Evolutionary conservation across 64 coral and sea anemone genomes (phyloP).

Genomic region (Dendrophyllia cribrosa): DNA sequence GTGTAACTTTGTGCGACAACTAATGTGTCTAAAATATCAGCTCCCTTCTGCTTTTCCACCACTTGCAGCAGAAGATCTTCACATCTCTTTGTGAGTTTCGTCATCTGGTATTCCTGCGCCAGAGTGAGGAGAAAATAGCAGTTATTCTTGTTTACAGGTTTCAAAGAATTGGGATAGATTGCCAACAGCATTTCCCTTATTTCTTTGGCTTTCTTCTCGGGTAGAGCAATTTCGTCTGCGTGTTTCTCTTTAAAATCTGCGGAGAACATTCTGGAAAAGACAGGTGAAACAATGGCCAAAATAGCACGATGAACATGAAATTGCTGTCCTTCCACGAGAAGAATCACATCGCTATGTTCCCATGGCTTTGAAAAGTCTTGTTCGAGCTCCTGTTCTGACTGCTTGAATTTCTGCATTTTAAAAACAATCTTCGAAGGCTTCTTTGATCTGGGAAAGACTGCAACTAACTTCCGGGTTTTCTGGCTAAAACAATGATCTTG

Average conservation of each 20-base stretch:
- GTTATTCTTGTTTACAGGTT: not conserved
- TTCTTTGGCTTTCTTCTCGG: not conserved
- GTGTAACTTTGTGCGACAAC: not conserved
- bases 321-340: slow-evolving; percentile 1
- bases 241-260: slow-evolving; percentile 27
- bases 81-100: slow-evolving; percentile 1
- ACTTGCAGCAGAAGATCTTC: not conserved
- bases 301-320: slow-evolving; percentile 29
- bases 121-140: not conserved
- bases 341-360: slow-evolving; percentile 16
- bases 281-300: not conserved
- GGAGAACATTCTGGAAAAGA: slow-evolving; percentile 28
- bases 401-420: not conserved
- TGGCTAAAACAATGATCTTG: too few species aligned
- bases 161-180: slow-evolving; percentile 1
- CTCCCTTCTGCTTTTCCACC: not conserved
- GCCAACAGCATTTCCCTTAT: slow-evolving; percentile 15
- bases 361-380: slow-evolving; percentile 30
- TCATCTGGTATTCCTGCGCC: slow-evolving; percentile 14
- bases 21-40: not conserved
- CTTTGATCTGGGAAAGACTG: too few species aligned
- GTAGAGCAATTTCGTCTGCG: not conserved
- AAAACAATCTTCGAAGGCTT: too few species aligned
- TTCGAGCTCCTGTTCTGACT: not conserved
- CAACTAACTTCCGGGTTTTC: too few species aligned